A percentile compares a stretch with the other conserved stretches of the same genome.
These are phyloP conservation scores for Nematolebias whitei DNA, from an alignment of 2,113 vertebrate species.

Conservation along the genomic window DNA sequence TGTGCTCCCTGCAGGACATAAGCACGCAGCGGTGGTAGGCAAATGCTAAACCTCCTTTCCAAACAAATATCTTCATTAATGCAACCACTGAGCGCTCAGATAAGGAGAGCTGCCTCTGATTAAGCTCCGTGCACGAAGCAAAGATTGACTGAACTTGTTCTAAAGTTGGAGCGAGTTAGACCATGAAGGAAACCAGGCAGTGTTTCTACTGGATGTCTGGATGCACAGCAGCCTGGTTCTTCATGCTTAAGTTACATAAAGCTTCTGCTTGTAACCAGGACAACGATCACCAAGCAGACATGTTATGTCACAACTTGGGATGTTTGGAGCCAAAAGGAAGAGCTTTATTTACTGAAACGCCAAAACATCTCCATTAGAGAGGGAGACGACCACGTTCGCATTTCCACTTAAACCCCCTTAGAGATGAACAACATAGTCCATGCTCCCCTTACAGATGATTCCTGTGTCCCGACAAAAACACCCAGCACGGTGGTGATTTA, in stretches of 20 bases:
- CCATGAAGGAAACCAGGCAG: background rate
- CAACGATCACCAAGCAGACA: conserved; percentile 24
- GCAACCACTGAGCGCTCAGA: conserved; percentile 15
- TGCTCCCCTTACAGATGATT: too few relatives aligned
- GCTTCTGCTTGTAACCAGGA: conserved; percentile 38
- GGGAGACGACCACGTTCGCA: conserved; percentile 41
- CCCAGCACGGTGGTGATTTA: conserved; percentile 12
- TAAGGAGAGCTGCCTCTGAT: conserved; percentile 23
- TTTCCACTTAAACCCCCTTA: background rate
- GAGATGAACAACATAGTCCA: too few relatives aligned
- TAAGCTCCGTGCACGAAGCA: conserved; percentile 1
- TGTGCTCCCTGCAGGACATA: background rate
- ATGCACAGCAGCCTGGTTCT: background rate
- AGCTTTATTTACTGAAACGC: conserved; percentile 63
- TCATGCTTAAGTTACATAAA: conserved; percentile 30
- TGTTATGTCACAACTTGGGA: conserved; percentile 27
- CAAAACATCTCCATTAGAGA: conserved; percentile 53
- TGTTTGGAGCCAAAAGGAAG: conserved; percentile 31
- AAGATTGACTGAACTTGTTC: background rate
- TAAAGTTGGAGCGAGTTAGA: background rate
- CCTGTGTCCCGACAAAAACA: background rate
- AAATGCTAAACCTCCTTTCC: conserved; percentile 39
- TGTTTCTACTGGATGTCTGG: background rate
- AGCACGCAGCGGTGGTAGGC: conserved; percentile 25
- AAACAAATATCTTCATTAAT: conserved; percentile 50